phyloP scores from a whole-genome alignment of 2,888 invertebrate species.

The Tachina grossa region DNA sequence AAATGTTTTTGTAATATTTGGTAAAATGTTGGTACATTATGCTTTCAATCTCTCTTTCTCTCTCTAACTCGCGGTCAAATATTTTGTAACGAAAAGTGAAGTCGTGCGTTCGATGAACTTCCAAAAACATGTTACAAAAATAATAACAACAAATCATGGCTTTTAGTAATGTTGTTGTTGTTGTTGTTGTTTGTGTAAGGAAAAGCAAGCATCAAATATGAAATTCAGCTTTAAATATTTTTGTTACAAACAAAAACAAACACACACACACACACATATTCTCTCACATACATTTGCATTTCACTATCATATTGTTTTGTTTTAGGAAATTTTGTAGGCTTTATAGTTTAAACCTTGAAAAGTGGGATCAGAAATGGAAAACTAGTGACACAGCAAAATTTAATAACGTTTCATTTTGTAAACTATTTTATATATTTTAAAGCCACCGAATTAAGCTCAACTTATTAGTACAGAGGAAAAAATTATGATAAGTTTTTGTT shows the following conservation, averaged over 20 bases:
- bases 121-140: constrained; percentile 61
- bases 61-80: background rate
- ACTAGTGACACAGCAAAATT: background rate
- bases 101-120: constrained; percentile 69
- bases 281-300: background rate
- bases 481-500: no score
- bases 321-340: background rate
- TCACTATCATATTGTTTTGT: background rate
- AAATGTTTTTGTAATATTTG: background rate
- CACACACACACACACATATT: background rate
- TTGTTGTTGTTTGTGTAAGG: constrained; percentile 45
- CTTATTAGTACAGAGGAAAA: no score
- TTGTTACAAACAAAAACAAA: background rate
- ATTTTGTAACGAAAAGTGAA: constrained; percentile 44
- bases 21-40: background rate
- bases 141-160: constrained; percentile 46
- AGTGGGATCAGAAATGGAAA: constrained; percentile 10
- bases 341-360: background rate
- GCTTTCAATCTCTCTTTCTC: background rate
- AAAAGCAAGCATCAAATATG: constrained; percentile 57
- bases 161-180: constrained; percentile 25
- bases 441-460: no score
- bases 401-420: background rate
- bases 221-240: constrained; percentile 61
- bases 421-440: background rate